These are phyloP conservation scores for Alces alces DNA, from an alignment of 2,113 vertebrate species.

Conservation along the genomic window DNA sequence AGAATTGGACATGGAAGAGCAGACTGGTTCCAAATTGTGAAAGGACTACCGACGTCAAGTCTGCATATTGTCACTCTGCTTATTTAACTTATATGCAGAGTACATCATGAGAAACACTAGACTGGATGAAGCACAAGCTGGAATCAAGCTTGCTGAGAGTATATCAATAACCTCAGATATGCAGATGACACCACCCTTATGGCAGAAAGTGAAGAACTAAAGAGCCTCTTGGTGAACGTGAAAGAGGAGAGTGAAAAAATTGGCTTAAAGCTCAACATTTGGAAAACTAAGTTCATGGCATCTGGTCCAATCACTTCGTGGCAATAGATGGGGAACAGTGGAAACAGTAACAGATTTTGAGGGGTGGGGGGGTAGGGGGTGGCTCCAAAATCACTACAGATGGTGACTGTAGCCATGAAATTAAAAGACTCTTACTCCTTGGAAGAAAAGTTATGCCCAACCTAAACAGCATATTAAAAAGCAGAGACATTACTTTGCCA, in stretches of 20 bases:
- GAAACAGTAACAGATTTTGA: background rate
- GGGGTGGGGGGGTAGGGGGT: fast-evolving
- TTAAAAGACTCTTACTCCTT: background rate
- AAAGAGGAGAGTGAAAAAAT: background rate
- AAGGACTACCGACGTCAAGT: background rate
- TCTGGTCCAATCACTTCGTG: background rate
- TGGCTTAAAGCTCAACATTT: background rate
- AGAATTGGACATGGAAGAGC: background rate
- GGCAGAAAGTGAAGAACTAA: background rate
- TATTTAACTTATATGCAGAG: background rate
- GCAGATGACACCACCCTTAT: background rate
- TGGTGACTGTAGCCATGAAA: background rate
- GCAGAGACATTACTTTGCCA: background rate
- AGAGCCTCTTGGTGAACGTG: background rate
- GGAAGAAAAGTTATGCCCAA: background rate
- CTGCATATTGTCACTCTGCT: background rate
- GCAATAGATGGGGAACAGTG: background rate
- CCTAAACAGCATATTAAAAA: background rate
- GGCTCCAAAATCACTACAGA: background rate
- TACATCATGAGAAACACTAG: background rate
- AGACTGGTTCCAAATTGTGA: background rate
- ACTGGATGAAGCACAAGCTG: background rate
- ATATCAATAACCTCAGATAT: background rate
- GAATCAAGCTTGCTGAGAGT: no score
- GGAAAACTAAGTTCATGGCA: background rate